phyloP scores from a whole-genome alignment of 2,113 vertebrate genomes.

The Numenius arquata region DNA sequence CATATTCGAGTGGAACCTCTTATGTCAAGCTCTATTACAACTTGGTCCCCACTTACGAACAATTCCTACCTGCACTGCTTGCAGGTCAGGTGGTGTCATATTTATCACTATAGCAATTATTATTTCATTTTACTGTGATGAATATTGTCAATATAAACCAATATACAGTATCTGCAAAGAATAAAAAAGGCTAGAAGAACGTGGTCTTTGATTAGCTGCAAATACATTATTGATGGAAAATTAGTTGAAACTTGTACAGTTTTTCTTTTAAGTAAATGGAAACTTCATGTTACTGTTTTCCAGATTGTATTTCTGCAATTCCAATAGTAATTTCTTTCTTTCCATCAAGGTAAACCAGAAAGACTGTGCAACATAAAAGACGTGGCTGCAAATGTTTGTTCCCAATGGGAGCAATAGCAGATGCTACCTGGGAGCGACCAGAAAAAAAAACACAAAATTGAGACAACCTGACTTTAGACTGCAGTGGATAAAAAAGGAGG shows the following conservation, averaged over 20 bases:
- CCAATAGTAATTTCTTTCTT: background rate
- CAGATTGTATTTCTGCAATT: background rate
- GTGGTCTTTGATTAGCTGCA: background rate
- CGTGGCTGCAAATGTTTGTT: background rate
- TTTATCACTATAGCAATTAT: background rate
- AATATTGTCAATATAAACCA: background rate
- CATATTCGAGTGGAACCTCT: too few relatives aligned
- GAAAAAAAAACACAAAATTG: background rate
- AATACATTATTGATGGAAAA: background rate
- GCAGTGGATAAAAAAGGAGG: background rate
- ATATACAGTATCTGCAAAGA: background rate
- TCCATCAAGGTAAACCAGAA: background rate
- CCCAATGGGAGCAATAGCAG: background rate
- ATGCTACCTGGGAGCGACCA: background rate
- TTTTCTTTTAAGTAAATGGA: constrained; percentile 14
- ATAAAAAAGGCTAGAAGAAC: background rate
- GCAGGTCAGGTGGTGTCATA: background rate
- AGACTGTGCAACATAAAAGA: background rate
- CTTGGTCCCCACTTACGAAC: background rate
- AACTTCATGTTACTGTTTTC: background rate
- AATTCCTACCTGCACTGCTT: background rate
- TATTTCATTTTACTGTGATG: background rate
- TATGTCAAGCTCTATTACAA: background rate
- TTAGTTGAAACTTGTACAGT: background rate
- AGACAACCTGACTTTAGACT: background rate